Evolutionary conservation across 2,113 vertebrate genomes (phyloP), one percentile per base, ranked within the genome.

Genomic region (Macquaria ambigua): DNA sequence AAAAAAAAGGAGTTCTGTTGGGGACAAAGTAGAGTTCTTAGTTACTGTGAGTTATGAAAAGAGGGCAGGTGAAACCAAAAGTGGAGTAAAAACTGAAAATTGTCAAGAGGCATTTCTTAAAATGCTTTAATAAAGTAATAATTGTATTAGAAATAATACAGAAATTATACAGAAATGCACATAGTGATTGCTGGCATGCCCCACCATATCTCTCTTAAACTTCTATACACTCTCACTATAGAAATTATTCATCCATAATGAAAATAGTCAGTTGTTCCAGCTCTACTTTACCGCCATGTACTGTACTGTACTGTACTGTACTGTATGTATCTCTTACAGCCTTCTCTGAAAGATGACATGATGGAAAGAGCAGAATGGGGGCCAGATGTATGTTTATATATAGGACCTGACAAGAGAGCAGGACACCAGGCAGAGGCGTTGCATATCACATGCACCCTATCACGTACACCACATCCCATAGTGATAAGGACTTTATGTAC

Each of bases 331-430:
- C 83, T 78, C 78, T 68, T 31, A 25, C 53, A 61, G 72, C 48
- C 81, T 63, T 77, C 77, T 78, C 81, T 74, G 68, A 73, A 66
- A 76, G 82, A 87, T 90, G 92, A 94, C 87, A 88, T 82, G 90
- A 93, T 93, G 93, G 95, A 95, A 93, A 90, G 83, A 85, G 77
- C 86, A 67, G 85, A 79, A 88, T 72, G 64, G 79, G 58, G 74
- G 21, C 83, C 91, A 92, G 87, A 90, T 93, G 84, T 90, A 91
- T 6, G 77, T 86, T 84, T 86, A 93, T 86, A 90, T 93, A 92
- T 93, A 91, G 88, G 81, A 89, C 71, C 56, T 84, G 81, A 91
- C 83, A 74, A 80, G 88, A 63, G 77, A 66, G 84, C 81, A 87
- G 89, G 90, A 93, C 86, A 92, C 68, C 69, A 75, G 53, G 88